Conservation (phyloP, 2,888 invertebrate genomes). For the Eilema depressum region DNA sequence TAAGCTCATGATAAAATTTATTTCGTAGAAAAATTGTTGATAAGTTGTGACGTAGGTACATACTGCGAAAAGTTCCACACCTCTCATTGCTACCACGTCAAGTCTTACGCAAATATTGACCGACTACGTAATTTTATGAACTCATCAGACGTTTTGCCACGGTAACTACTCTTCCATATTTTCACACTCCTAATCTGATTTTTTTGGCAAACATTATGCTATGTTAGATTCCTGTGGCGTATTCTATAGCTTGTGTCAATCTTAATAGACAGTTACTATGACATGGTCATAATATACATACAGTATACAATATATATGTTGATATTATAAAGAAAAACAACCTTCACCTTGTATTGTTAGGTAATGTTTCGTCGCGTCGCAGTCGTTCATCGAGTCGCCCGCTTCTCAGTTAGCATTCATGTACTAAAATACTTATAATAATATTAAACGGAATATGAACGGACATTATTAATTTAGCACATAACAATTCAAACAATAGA, state of each 20-base stretch:
- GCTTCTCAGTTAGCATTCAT: conserved; percentile 25
- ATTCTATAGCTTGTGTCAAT: conserved; percentile 24
- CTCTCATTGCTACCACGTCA: conserved; percentile 69
- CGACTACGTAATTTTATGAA: conserved; percentile 63
- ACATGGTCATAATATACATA: conserved; percentile 39
- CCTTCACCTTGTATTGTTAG: conserved; percentile 53
- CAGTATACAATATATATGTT: conserved; percentile 48
- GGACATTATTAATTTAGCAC: background rate
- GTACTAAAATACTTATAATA: conserved; percentile 24
- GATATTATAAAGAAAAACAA: conserved; percentile 44
- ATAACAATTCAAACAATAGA: conserved; percentile 6
- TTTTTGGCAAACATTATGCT: conserved; percentile 48
- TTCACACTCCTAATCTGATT: conserved; percentile 58
- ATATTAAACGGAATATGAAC: conserved; percentile 15
- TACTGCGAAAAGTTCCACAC: conserved; percentile 78
- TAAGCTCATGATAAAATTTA: conserved; percentile 45
- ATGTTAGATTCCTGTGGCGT: conserved; percentile 50
- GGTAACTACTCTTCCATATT: conserved; percentile 48
- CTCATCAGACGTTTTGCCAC: conserved; percentile 44
- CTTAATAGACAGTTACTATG: conserved; percentile 50
- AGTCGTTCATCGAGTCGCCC: too few relatives aligned
- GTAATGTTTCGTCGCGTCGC: conserved; percentile 29
- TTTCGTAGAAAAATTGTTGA: conserved; percentile 38
- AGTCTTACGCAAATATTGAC: conserved; percentile 72
- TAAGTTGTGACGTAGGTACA: conserved; percentile 65